Evolutionary conservation across 2,888 invertebrate species (phyloP), one percentile per base, ranked within the genome.

Genomic region (Ormyrus nitidulus): DNA sequence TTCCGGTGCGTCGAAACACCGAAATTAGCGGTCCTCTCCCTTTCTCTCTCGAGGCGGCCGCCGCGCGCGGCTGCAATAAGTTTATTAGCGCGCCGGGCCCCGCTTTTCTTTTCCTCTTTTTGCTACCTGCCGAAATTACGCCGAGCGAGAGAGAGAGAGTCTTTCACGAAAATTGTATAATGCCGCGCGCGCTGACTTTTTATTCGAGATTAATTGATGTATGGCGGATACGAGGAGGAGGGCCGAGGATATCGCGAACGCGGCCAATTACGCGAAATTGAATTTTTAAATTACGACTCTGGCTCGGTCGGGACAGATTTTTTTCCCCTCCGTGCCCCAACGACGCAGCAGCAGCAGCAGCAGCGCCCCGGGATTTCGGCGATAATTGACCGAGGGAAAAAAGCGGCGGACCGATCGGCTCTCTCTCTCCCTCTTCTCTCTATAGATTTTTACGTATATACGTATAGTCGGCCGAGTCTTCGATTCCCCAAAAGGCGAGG

Each of bases 1-100:
- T 84, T 84, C 84, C 84, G 83, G 83, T 80, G 76, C 53, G 66
- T 64, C 70, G 46, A 49, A 54, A 19, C 46, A 56, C 62, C 69
- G 53, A 73, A 79, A 79, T 79, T 79, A 72, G 19, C 65, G 46
- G 9, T 54, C 65, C 48, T 72, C 44, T 54, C 46, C 58, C 46
- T 53, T 48, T 51, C 9, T 64, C 49, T 49, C 13, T 11, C 46
- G n/a, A 19, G 11, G 6, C 48, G 51, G 59, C 11, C 44, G 10
- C 13, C 13, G 54, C 44, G 19, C 56, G 6, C 44, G 11, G 9
- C 73, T 19, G 19, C 78, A 78, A 78, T 78, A 78, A 78, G 78
- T 78, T 78, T 78, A 73, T 78, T 78, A 78, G 49, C 34, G 59
- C 77, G 34, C 8, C 34, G 4, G 7, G 44, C 7, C 34, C 10